Percentiles rank a stretch among this genome's conserved stretches.
Evolutionary conservation across 1,140 invertebrate genomes (phyloP).

Genomic region (Chrysopa pallens): DNA sequence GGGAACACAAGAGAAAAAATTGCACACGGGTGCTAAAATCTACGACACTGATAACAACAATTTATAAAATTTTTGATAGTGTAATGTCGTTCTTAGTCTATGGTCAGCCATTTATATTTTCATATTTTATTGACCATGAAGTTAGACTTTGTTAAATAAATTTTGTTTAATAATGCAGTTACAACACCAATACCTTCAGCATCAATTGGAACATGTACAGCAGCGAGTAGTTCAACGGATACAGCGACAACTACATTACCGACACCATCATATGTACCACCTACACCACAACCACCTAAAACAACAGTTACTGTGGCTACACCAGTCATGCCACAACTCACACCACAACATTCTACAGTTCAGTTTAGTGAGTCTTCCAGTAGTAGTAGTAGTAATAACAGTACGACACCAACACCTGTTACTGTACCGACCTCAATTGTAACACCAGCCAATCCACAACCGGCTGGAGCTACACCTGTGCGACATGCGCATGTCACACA

Average conservation of each 20-base stretch:
- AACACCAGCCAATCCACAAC: conserved; percentile 1
- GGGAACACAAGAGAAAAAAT: too few species aligned
- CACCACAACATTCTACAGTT: conserved; percentile 6
- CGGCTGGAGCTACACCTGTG: conserved; percentile 12
- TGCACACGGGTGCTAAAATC: too few species aligned
- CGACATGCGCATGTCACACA: conserved; percentile 30
- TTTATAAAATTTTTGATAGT: too few species aligned
- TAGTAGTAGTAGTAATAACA: conserved; percentile 8
- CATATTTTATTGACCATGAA: conserved; percentile 15
- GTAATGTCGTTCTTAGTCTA: too few species aligned
- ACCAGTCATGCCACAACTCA: conserved; percentile 5
- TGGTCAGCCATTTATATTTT: not conserved
- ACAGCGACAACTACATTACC: conserved; percentile 16
- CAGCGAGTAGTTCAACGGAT: conserved; percentile 18
- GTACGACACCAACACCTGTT: conserved; percentile 7
- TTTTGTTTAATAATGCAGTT: conserved; percentile 20
- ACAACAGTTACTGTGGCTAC: conserved; percentile 3
- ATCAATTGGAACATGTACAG: conserved; percentile 19
- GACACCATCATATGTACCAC: conserved; percentile 11
- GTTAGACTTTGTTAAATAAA: conserved; percentile 18
- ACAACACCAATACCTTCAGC: conserved; percentile 16
- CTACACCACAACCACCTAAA: conserved; percentile 3
- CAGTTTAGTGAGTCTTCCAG: conserved; percentile 15
- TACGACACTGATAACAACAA: too few species aligned
- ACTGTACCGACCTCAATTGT: conserved; percentile 25